Conservation (phyloP, 1,140 invertebrate species). For the Ylistrum balloti region DNA sequence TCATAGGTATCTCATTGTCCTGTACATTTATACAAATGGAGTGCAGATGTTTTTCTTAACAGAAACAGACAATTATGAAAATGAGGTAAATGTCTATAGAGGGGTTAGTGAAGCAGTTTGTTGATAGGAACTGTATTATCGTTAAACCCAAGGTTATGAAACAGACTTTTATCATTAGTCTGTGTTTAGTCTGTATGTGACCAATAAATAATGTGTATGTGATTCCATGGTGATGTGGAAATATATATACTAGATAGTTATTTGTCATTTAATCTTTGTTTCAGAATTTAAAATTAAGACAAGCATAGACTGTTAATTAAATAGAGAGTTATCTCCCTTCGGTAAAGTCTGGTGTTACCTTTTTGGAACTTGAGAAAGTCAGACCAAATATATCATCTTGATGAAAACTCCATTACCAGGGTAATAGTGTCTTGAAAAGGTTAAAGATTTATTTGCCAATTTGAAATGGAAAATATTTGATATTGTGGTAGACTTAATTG, state of each 20-base stretch:
- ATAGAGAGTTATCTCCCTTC: background rate
- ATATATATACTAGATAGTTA: background rate
- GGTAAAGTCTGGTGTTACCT: background rate
- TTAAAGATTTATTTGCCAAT: background rate
- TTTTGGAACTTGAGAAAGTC: too few relatives aligned
- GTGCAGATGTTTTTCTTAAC: background rate
- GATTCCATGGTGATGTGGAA: background rate
- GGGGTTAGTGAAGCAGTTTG: background rate
- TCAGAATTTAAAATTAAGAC: background rate
- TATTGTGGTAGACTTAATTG: too few relatives aligned
- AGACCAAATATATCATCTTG: too few relatives aligned
- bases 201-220: background rate
- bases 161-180: background rate
- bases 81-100: background rate
- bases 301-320: background rate
- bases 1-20: background rate
- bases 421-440: background rate
- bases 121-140: background rate
- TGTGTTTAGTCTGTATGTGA: background rate
- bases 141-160: background rate
- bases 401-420: too few relatives aligned
- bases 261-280: too few relatives aligned
- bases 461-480: background rate
- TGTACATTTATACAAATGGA: conserved; percentile 19
- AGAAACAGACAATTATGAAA: background rate